These are phyloP conservation scores for Valencia hispanica DNA, from an alignment of 2,797 vertebrate genomes.

Conservation along the genomic window DNA sequence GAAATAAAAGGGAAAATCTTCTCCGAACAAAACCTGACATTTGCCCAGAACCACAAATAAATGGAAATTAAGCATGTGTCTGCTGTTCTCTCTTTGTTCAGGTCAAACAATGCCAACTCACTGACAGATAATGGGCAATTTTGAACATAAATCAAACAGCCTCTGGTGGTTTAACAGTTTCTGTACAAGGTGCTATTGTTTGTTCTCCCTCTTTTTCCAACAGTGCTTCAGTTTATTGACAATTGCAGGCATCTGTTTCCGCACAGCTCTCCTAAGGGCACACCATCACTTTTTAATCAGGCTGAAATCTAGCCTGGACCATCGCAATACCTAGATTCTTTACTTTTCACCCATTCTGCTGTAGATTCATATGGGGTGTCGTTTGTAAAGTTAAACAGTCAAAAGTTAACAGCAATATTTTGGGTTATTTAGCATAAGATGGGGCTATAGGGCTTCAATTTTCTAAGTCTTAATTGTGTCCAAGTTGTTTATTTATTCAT, in stretches of 20 bases:
- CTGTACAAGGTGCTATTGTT: not conserved
- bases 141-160: not conserved
- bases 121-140: not conserved
- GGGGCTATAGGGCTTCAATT: too few relatives aligned
- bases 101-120: not conserved
- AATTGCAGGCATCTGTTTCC: not conserved
- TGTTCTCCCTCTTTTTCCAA: not conserved
- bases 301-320: too few relatives aligned
- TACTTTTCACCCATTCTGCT: not conserved
- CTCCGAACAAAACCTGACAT: constrained; percentile 16
- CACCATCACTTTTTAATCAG: not conserved
- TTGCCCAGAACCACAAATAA: not conserved
- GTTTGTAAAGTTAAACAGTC: too few relatives aligned
- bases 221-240: not conserved
- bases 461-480: too few relatives aligned
- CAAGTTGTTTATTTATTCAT: too few relatives aligned
- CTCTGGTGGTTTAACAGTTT: not conserved
- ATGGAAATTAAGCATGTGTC: not conserved
- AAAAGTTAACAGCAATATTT: too few relatives aligned
- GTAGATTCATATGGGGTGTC: too few relatives aligned
- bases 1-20: constrained; percentile 5
- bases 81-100: not conserved
- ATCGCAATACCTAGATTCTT: too few relatives aligned
- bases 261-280: too few relatives aligned
- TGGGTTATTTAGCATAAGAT: too few relatives aligned